Evolutionary conservation across 2,797 vertebrate genomes (phyloP), one percentile per base, ranked within the genome.

Genomic region (Hybognathus amarus): DNA sequence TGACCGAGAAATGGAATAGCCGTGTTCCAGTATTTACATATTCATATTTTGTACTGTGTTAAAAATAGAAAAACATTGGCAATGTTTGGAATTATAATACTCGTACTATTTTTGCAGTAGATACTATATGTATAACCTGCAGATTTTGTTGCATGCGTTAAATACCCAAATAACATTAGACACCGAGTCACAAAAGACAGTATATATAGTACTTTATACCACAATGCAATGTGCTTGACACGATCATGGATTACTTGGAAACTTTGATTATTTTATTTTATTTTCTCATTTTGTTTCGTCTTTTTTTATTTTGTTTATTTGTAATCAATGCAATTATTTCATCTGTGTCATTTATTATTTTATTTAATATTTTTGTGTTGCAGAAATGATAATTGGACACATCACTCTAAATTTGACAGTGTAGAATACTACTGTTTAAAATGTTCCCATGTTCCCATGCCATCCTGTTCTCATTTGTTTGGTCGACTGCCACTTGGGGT

Each of bases 31-130:
- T n/a, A n/a, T 47, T 47, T 47, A 33, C 52, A 75, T 76, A 76
- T 86, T 86, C 64, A 83, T 80, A 52, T 59, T 38, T 50, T 12
- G 66, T 71, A 70, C 69, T 22, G 64, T 36, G 45, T 74, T 75
- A 85, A 71, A 64, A 82, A 79, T 47, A 5, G 42, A 7, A 70
- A 40, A 40, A 45, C 20, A 50, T 75, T 67, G 15, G 15, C 56
- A 30, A 36, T 74, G 12, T 45, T 45, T 45, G 70, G 70, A 74
- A 54, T 52, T 73, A 33, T 50, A 20, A 17, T 10, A 7, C 13
- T 47, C 13, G 5, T 47, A 47, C 45, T 42, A 11, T 12, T 42
- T 42, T 42, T 42, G 42, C 42, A 17, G 61, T 64, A 17, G 17
- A 7, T 64, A 15, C 27, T 9, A 20, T 61, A 24, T 13, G n/a